phyloP scores from a whole-genome alignment of 35 echinoderm and acorn worm species.

The Heliocidaris erythrogramma region DNA sequence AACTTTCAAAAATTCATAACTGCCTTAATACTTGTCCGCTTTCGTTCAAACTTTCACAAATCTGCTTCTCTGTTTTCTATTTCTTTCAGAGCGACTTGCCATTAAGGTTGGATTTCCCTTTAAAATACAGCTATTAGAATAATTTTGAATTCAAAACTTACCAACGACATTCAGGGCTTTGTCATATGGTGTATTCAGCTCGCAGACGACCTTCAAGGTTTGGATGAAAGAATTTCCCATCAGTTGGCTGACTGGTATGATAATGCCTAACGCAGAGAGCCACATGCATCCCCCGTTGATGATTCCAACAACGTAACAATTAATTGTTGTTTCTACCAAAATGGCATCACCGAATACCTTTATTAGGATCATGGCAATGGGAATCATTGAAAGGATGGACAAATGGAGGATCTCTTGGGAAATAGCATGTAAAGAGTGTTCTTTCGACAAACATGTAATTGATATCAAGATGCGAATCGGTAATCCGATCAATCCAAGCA shows the following conservation, averaged over 20 bases:
- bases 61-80: no score
- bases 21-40: no score
- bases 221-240: conserved; percentile 11
- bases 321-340: not conserved
- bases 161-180: no score
- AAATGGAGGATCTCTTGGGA: not conserved
- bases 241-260: not conserved
- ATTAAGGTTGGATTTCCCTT: no score
- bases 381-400: not conserved
- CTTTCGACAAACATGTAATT: not conserved
- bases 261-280: not conserved
- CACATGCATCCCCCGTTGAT: not conserved
- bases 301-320: not conserved
- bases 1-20: no score
- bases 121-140: no score
- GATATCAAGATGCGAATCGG: not conserved
- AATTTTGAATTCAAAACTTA: no score
- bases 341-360: not conserved
- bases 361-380: not conserved
- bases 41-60: no score
- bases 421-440: not conserved
- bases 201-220: not conserved
- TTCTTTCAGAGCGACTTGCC: no score
- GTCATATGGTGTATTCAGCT: not conserved
- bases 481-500: not conserved